Evolutionary conservation across 2,797 vertebrate genomes (phyloP), one percentile per base, ranked within the genome.

Genomic region (Zenarchopterus dispar): DNA sequence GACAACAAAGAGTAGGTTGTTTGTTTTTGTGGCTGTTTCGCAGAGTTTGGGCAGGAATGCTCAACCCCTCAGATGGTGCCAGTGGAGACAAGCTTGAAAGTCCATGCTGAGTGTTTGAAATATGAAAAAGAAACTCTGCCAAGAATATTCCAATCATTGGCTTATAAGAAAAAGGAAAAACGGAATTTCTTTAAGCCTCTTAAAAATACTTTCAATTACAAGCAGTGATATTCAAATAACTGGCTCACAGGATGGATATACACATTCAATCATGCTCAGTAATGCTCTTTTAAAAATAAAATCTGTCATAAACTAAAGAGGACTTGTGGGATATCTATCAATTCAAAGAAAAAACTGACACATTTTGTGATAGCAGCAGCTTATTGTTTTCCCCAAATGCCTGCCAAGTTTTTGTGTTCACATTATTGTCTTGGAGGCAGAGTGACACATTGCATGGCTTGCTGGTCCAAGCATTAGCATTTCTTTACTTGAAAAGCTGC

Each of bases 391-490:
- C 55, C 46, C 46, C 3, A 61, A 73, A 78, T 65, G 60, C 56
- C 78, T 84, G 79, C 74, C 73, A 84, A 70, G 61, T 57, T 79
- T 69, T 71, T 79, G 59, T 73, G 77, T 62, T 77, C 52, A 80
- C 75, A 79, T 78, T 36, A 67, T 69, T 70, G 74, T 77, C 65
- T 80, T 80, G 57, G 63, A 81, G 61, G 61, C 58, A 69, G 76
- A 84, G 64, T 80, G 78, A 78, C 75, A 80, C 56, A 77, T 71
- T 82, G 70, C 65, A 53, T 45, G 58, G 56, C 70, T 62, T 64
- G 44, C 66, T 45, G 36, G 56, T 77, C 62, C 43, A 55, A 62
- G 73, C 63, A 60, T 74, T 53, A 56, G 50, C 50, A 57, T 68
- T 67, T 72, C 50, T 65, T 53, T 46, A 33, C 56, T 58, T 64